phyloP scores from a whole-genome alignment of 2,797 vertebrate genomes.

The Agapornis canus region DNA sequence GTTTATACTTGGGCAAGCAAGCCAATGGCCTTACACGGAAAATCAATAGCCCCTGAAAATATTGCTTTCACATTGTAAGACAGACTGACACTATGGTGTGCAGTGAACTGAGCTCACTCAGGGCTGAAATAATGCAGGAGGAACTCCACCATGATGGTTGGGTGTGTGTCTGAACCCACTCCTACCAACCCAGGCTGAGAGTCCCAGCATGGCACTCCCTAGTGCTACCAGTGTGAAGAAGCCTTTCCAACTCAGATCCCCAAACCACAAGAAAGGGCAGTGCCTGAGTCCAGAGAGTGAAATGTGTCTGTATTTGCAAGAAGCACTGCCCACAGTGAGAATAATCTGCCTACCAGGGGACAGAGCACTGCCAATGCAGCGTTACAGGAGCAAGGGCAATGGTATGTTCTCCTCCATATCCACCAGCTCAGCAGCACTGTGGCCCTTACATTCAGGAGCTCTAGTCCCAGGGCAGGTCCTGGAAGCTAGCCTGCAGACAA shows the following conservation, averaged over 20 bases:
- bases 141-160: neutral
- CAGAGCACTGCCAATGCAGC: neutral
- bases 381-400: neutral
- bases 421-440: neutral
- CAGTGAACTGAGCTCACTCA: neutral
- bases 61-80: neutral
- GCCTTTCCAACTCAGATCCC: neutral
- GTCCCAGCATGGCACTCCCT: rapidly evolving
- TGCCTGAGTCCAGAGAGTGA: neutral
- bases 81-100: neutral
- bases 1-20: neutral
- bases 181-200: neutral
- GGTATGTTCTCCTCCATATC: rapidly evolving
- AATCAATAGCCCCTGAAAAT: neutral
- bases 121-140: neutral
- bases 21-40: neutral
- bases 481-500: neutral
- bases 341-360: neutral
- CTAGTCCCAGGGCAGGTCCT: neutral
- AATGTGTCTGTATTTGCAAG: neutral
- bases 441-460: neutral
- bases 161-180: neutral
- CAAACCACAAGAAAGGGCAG: neutral
- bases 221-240: neutral
- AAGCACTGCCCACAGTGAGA: neutral